Evolutionary conservation across 2,113 vertebrate genomes (phyloP).

Genomic region (Pteruthius melanotis): DNA sequence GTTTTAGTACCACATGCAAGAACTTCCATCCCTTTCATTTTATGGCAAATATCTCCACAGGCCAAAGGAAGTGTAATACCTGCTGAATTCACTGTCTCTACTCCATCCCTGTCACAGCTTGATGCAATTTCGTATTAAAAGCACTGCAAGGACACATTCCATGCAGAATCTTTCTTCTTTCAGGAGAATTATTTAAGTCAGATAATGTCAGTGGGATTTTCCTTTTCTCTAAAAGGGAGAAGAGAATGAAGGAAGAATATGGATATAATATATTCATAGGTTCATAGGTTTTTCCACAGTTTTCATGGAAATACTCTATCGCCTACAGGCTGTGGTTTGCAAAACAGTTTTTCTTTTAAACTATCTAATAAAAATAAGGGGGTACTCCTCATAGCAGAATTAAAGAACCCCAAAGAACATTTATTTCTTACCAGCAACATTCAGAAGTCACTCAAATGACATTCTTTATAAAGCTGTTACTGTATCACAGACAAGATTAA

Average conservation of each 20-base stretch:
- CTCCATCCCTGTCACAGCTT: not conserved
- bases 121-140: not conserved
- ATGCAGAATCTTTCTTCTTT: not conserved
- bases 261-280: too few species aligned
- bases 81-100: not conserved
- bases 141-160: not conserved
- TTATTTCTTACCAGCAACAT: not conserved
- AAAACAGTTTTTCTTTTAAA: not conserved
- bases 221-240: not conserved
- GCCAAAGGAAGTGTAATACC: not conserved
- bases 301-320: not conserved
- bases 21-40: not conserved
- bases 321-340: not conserved
- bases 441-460: not conserved
- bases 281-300: not conserved
- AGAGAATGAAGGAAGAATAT: not conserved
- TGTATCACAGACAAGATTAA: not conserved
- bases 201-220: not conserved
- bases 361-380: not conserved
- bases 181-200: not conserved
- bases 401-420: not conserved
- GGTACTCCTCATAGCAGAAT: not conserved
- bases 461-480: not conserved
- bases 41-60: not conserved
- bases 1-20: not conserved